Base-by-base conservation (phyloP, 2,113 vertebrate species). In the Lagopus muta region DNA sequence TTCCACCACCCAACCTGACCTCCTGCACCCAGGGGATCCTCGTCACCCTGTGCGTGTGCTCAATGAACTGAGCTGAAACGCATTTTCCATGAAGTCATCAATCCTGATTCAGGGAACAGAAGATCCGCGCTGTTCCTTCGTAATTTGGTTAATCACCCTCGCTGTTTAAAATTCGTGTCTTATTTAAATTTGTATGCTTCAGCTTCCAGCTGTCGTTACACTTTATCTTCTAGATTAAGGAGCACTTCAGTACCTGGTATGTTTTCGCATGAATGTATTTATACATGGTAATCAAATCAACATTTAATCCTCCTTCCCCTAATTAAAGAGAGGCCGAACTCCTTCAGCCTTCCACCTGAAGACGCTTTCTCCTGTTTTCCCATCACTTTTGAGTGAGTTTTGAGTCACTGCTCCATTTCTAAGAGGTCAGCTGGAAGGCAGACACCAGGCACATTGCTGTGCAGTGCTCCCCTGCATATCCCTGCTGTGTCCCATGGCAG, bases 41-140 rank as follows among this genome's bases (percentile, higher is more conserved):
- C 42, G 9, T 75, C 58, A 20, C 38, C 43, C 27, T 32, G 13
- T 13, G 19, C 48, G 27, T 20, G 13, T 32, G 36, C 34, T 30
- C 54, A 18, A 19, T 50, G 34, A 66, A 47, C 27, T n/a, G 47
- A 75, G 30, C 72, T 71, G 16, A 57, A 40, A 70, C 24, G 2
- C 40, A 54, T 86, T 88, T 88, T 89, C 71, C 85, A 83, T 72
- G 48, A 66, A 83, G 67, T 32, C 86, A 83, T 91, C 77, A 47
- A 8, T 89, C 73, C 65, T 42, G 47, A 62, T 69, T 40, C 58
- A 36, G 54, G 66, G 86, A 75, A 19, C 42, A 62, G 87, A 38
- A 43, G 86, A 67, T 57, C 64, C 1, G 4, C 66, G 69, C 60
- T 52, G 74, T 61, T 45, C 76, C 57, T 61, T 34, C 8, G 0